These are phyloP conservation scores for Ips nitidus DNA, from an alignment of 1,140 invertebrate genomes.

Conservation along the genomic window DNA sequence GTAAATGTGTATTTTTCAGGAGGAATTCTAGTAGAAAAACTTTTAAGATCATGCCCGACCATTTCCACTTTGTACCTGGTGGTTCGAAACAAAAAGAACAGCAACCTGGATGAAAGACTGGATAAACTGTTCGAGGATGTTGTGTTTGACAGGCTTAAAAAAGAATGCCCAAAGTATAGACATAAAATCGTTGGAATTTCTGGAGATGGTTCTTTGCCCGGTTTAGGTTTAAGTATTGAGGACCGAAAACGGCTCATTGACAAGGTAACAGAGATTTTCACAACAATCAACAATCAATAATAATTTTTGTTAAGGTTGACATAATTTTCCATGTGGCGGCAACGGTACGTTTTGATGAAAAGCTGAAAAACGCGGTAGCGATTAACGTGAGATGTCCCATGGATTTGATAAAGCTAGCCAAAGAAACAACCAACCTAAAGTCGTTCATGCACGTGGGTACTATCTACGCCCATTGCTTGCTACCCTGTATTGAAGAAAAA, in stretches of 20 bases:
- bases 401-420: slow-evolving; percentile 50
- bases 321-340: slow-evolving; percentile 89
- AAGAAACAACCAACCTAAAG: slow-evolving; percentile 60
- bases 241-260: slow-evolving; percentile 62
- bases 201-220: slow-evolving; percentile 64
- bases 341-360: slow-evolving; percentile 85
- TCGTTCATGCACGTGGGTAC: slow-evolving; percentile 75
- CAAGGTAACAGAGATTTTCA: slow-evolving; percentile 56
- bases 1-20: slow-evolving; percentile 53
- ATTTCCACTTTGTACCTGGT: slow-evolving; percentile 75
- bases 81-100: slow-evolving; percentile 76
- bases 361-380: slow-evolving; percentile 64
- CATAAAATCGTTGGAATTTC: slow-evolving; percentile 65
- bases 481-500: slow-evolving; percentile 64
- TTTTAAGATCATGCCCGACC: slow-evolving; percentile 74
- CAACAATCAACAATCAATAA: background rate
- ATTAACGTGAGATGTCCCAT: slow-evolving; percentile 61
- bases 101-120: slow-evolving; percentile 62
- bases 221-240: slow-evolving; percentile 61
- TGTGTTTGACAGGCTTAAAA: slow-evolving; percentile 43
- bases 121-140: slow-evolving; percentile 66
- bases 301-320: slow-evolving; percentile 53
- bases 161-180: slow-evolving; percentile 61
- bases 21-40: slow-evolving; percentile 78
- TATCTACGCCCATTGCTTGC: slow-evolving; percentile 71